phyloP scores from a whole-genome alignment of 2,113 vertebrate genomes.

The Noctilio leporinus region DNA sequence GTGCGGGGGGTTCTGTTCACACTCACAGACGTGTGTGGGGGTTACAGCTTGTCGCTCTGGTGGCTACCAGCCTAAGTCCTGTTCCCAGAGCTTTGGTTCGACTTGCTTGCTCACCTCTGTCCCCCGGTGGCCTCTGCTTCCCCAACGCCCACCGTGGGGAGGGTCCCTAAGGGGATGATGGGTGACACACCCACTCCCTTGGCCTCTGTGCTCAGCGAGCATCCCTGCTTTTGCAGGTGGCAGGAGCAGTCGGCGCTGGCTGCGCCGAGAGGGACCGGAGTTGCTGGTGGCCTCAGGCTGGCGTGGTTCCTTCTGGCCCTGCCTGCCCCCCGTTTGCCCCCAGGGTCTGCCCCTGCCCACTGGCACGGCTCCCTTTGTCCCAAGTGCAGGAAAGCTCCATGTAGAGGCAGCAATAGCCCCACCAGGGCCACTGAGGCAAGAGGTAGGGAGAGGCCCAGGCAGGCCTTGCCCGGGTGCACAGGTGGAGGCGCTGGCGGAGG shows the following conservation, averaged over 20 bases:
- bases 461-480: background rate
- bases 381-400: slow-evolving; percentile 26
- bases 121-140: no score
- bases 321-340: background rate
- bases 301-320: background rate
- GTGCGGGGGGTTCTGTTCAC: background rate
- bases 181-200: rapidly evolving
- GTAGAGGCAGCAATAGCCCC: slow-evolving; percentile 28
- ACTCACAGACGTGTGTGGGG: background rate
- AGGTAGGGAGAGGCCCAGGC: background rate
- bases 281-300: background rate
- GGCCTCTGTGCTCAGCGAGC: background rate
- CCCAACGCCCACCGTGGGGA: no score
- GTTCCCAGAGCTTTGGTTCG: no score
- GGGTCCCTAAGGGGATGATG: background rate
- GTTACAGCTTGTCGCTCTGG: background rate
- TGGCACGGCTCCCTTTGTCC: background rate
- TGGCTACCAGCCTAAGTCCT: no score
- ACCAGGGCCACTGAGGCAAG: background rate
- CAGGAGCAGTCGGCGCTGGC: background rate
- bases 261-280: background rate
- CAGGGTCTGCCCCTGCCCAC: background rate
- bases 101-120: no score
- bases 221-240: background rate
- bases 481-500: background rate